Conservation (phyloP, 2,888 invertebrate genomes). For the Phasia obesa region DNA sequence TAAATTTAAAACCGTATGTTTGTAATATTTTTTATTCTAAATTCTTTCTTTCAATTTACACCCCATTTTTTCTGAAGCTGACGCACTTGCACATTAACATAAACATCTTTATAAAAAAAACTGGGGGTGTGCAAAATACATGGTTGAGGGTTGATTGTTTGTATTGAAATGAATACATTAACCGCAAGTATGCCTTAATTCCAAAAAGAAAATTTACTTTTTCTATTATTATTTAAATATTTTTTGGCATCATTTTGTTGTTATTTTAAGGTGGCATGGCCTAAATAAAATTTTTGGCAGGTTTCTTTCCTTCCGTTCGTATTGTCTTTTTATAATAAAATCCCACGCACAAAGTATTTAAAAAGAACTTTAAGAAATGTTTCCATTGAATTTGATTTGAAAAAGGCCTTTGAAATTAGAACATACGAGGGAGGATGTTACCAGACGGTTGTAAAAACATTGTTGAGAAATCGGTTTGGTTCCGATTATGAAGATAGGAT, state of each 20-base stretch:
- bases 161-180: slow-evolving; percentile 48
- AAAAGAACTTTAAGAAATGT: background rate
- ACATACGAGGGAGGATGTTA: too few species aligned
- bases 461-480: too few species aligned
- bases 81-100: slow-evolving; percentile 1
- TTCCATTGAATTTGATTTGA: too few species aligned
- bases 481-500: too few species aligned
- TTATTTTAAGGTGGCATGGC: background rate
- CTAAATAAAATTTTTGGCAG: slow-evolving; percentile 9
- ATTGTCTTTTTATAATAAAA: background rate
- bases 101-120: slow-evolving; percentile 8
- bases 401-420: too few species aligned
- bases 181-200: slow-evolving; percentile 49
- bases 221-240: background rate
- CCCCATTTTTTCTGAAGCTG: slow-evolving; percentile 25
- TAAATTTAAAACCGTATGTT: background rate
- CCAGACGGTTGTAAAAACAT: too few species aligned
- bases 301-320: too few species aligned
- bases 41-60: slow-evolving; percentile 39
- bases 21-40: slow-evolving; percentile 1
- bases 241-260: background rate
- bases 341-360: background rate
- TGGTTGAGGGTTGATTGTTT: slow-evolving; percentile 22
- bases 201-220: slow-evolving; percentile 14
- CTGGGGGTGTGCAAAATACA: slow-evolving; percentile 5